Conservation (phyloP, 2,797 vertebrate genomes). For the Periophthalmus magnuspinnatus region DNA sequence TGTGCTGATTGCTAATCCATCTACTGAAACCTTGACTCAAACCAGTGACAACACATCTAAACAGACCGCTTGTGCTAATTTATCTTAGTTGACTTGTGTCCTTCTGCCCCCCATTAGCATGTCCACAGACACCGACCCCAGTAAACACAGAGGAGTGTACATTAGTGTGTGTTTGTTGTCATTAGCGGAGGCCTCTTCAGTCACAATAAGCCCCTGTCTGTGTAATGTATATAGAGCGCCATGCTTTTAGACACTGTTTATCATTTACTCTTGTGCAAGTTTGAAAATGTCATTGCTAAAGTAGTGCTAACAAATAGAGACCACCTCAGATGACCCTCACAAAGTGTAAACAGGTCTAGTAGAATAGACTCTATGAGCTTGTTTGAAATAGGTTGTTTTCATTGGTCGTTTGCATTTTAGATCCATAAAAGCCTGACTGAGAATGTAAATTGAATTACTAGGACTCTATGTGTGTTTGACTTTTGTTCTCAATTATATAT, state of each 20-base stretch:
- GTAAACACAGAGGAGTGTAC: slow-evolving; percentile 4
- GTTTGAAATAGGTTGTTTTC: background rate
- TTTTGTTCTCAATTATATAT: too few species aligned
- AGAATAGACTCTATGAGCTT: background rate
- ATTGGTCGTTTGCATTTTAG: background rate
- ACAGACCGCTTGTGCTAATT: background rate
- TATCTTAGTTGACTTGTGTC: background rate
- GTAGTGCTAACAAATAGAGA: background rate
- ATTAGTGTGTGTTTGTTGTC: slow-evolving; percentile 7
- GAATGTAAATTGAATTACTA: background rate
- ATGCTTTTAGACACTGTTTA: slow-evolving; percentile 10
- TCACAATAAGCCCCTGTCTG: slow-evolving; percentile 4
- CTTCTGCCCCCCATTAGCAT: background rate
- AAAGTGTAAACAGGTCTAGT: background rate
- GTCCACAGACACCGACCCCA: background rate
- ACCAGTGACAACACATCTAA: background rate
- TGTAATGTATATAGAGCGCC: background rate
- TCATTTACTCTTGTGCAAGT: background rate
- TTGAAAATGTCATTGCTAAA: background rate
- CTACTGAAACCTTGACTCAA: background rate
- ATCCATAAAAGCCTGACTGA: background rate
- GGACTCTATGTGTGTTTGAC: background rate
- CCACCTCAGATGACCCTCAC: background rate
- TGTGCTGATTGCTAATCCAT: background rate
- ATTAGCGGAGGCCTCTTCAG: background rate